Base-by-base conservation (phyloP, 2,888 invertebrate species). In the Hirtodrosophila trivittata region DNA sequence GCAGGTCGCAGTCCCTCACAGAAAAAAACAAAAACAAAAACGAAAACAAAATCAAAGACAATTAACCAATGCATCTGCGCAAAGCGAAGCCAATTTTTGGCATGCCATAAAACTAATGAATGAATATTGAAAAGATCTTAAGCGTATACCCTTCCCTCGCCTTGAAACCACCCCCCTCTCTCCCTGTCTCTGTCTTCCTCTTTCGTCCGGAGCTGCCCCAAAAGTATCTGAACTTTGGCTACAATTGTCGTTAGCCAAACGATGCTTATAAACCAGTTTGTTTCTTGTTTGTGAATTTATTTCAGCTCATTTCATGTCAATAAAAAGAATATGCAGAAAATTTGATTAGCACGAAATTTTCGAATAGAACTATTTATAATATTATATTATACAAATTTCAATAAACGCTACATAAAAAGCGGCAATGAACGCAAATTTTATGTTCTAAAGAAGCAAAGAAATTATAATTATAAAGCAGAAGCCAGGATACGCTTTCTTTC, bases 231-330 rank as follows among this genome's bases (percentile, higher is more conserved):
- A 74, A 59, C 63, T 64, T 66, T 49, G 41, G 39, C 80, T 52
- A 76, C 84, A 80, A 83, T 77, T 83, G 76, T 52, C 58, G 5
- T 21, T 21, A 21, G 67, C 59, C 80, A 63, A 65, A 46, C 55
- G 73, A 47, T 62, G 33, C 26, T 25, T 65, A 21, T 60, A 72
- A 83, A 68, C 80, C 77, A 80, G 18, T 21, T 21, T 21, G 84
- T 77, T 77, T 80, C 26, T 25, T 25, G 33, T 52, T 66, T 21
- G 5, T 41, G 47, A 9, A 39, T 59, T 82, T 50, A 62, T 21
- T 66, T 59, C 57, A 75, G 47, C 58, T 64, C 75, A 78, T 83
- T 70, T 56, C 30, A 83, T 83, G 78, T 78, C 72, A 66, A 77
- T 78, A 75, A 75, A 75, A 73, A 55, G 18, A 21, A 5, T 78